Evolutionary conservation across 2,888 invertebrate species (phyloP).

Genomic region (Hoplodrina blanda): DNA sequence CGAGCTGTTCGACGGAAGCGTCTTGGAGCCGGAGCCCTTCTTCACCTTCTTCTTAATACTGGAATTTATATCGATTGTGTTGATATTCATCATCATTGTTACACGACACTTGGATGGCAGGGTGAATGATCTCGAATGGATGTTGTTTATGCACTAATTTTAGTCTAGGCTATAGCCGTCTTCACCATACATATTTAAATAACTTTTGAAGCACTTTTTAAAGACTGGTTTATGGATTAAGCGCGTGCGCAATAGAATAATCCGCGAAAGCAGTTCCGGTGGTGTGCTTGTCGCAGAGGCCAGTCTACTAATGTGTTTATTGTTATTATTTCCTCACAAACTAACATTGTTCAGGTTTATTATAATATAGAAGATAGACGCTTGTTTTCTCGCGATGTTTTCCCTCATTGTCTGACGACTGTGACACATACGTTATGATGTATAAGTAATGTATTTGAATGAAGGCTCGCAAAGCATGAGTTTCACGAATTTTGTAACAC

Average conservation of each 20-base stretch:
- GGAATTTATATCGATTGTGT: conserved; percentile 25
- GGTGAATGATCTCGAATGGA: too few species aligned
- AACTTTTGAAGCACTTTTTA: not conserved
- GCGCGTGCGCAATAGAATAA: not conserved
- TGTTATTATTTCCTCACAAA: conserved; percentile 47
- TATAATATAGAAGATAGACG: conserved; percentile 7
- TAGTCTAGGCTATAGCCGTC: not conserved
- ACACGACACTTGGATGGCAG: not conserved
- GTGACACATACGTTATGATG: conserved; percentile 32
- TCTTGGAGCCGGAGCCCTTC: conserved; percentile 96
- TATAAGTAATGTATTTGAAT: conserved; percentile 14
- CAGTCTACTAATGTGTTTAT: conserved; percentile 31
- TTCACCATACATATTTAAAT: not conserved
- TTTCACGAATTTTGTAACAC: conserved; percentile 7
- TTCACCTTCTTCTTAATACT: conserved; percentile 97
- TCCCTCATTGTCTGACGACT: conserved; percentile 45
- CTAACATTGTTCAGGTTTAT: conserved; percentile 33
- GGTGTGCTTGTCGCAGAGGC: not conserved
- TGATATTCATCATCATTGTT: conserved; percentile 8
- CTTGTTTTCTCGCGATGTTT: conserved; percentile 47
- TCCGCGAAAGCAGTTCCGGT: not conserved
- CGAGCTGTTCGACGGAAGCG: conserved; percentile 95
- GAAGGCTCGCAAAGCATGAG: conserved; percentile 2
- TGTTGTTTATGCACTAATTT: too few species aligned
- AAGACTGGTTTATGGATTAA: not conserved